These are phyloP conservation scores for Raillietiella orientalis DNA, from an alignment of 2,888 invertebrate species.

Conservation along the genomic window DNA sequence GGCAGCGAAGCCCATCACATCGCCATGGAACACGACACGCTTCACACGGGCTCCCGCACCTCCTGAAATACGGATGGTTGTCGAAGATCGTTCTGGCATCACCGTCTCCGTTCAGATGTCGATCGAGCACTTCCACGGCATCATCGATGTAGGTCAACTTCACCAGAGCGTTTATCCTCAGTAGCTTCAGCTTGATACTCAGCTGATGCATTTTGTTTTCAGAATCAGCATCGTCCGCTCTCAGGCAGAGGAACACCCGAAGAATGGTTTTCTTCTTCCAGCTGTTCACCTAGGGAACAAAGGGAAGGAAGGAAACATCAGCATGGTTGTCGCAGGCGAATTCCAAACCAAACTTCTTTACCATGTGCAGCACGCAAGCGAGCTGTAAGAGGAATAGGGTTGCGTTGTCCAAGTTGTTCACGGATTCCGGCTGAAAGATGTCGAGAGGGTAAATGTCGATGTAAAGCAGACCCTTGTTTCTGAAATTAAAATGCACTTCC, in stretches of 20 bases:
- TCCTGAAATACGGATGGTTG: too few relatives aligned
- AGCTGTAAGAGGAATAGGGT: conserved; percentile 84
- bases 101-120: too few relatives aligned
- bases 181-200: conserved; percentile 6
- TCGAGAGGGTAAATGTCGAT: conserved; percentile 98
- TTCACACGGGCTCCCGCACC: too few relatives aligned
- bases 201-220: conserved; percentile 6
- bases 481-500: conserved; percentile 11
- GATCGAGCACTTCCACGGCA: too few relatives aligned
- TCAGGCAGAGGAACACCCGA: conserved; percentile 2
- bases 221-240: conserved; percentile 9
- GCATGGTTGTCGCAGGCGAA: background rate
- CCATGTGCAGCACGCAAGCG: conserved; percentile 77
- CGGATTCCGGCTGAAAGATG: conserved; percentile 36
- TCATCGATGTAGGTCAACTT: too few relatives aligned
- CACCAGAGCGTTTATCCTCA: conserved; percentile 8
- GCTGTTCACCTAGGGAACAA: conserved; percentile 5
- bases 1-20: too few relatives aligned
- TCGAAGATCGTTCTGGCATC: too few relatives aligned
- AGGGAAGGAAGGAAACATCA: too few relatives aligned
- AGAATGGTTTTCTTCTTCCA: conserved; percentile 7
- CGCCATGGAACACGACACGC: too few relatives aligned
- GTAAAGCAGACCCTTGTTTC: conserved; percentile 28
- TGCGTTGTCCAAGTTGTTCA: conserved; percentile 54
- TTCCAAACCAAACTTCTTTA: conserved; percentile 7